Conservation (phyloP, 2,797 vertebrate genomes). For the Diplodus sargus region DNA sequence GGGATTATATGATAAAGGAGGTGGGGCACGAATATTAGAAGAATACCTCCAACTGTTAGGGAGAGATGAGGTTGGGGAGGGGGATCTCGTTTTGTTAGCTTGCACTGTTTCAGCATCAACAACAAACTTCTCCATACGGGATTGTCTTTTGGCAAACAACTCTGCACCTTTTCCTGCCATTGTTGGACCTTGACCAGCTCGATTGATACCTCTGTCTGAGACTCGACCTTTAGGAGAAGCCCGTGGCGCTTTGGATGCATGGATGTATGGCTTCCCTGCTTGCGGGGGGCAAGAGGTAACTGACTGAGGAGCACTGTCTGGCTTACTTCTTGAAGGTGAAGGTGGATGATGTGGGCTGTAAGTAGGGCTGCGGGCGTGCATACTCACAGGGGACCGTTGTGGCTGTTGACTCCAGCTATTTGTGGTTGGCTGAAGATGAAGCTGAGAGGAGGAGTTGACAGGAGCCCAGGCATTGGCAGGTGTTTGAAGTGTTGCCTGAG, state of each 20-base stretch:
- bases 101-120: slow-evolving; percentile 92
- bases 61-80: slow-evolving; percentile 92
- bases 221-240: slow-evolving; percentile 73
- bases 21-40: slow-evolving; percentile 93
- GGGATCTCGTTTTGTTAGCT: slow-evolving; percentile 85
- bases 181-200: slow-evolving; percentile 82
- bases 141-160: slow-evolving; percentile 94
- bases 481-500: slow-evolving; percentile 70
- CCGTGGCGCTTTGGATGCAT: slow-evolving; percentile 79
- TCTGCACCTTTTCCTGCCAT: slow-evolving; percentile 92
- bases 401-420: slow-evolving; percentile 78
- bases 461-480: slow-evolving; percentile 66
- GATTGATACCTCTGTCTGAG: slow-evolving; percentile 72
- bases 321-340: slow-evolving; percentile 73
- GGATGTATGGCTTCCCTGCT: slow-evolving; percentile 54
- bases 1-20: slow-evolving; percentile 94
- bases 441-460: slow-evolving; percentile 68
- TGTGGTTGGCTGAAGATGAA: slow-evolving; percentile 72
- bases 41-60: slow-evolving; percentile 96
- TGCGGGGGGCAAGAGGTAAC: slow-evolving; percentile 77
- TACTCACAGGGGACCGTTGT: slow-evolving; percentile 84
- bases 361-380: slow-evolving; percentile 71
- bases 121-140: slow-evolving; percentile 96
- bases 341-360: slow-evolving; percentile 67
- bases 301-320: slow-evolving; percentile 67